These are phyloP conservation scores for Umimayanthus chanpuru DNA, from an alignment of 92 coral and sea anemone genomes.

Conservation along the genomic window DNA sequence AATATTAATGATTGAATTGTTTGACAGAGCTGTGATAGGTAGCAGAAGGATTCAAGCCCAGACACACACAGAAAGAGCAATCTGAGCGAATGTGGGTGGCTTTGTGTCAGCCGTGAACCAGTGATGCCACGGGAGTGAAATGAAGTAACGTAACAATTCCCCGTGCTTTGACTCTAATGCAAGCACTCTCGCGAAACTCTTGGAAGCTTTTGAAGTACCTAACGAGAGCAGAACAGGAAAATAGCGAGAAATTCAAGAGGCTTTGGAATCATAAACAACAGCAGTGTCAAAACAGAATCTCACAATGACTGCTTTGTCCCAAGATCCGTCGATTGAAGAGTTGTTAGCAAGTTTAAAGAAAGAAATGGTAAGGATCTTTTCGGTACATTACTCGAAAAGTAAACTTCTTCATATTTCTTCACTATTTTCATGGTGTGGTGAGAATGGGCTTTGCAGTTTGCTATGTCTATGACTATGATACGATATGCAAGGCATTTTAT, in stretches of 20 bases:
- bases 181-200: background rate
- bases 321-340: slow-evolving; percentile 31
- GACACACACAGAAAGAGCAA: background rate
- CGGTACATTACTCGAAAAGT: background rate
- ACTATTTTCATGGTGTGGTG: background rate
- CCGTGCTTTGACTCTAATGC: background rate
- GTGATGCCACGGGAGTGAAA: background rate
- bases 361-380: slow-evolving; percentile 33
- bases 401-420: background rate
- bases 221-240: background rate
- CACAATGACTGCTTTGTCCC: slow-evolving; percentile 9
- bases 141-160: too few species aligned
- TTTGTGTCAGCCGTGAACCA: background rate
- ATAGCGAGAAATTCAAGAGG: background rate
- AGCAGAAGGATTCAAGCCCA: background rate
- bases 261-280: background rate
- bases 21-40: background rate
- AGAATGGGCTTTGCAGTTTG: background rate
- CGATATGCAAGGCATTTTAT: background rate
- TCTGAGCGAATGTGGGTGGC: background rate
- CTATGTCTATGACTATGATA: too few species aligned
- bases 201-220: background rate
- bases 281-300: too few species aligned
- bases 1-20: background rate
- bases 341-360: slow-evolving; percentile 30